These are phyloP conservation scores for Peucedramus taeniatus DNA, from an alignment of 2,113 vertebrate genomes.

Conservation along the genomic window DNA sequence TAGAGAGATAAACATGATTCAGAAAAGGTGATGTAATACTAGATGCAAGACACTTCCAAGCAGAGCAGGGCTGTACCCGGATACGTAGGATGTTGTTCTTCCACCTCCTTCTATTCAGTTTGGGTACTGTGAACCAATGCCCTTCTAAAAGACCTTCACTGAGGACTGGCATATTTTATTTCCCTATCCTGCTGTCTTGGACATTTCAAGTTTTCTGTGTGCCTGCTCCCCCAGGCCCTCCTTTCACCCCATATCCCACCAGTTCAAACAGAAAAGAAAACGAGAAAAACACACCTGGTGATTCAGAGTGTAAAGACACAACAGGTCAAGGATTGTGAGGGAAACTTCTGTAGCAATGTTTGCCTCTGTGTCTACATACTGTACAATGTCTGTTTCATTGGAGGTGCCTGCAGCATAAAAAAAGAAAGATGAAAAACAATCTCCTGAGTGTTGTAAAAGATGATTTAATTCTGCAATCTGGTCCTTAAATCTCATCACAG, in stretches of 20 bases:
- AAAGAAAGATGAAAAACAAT: neutral
- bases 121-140: neutral
- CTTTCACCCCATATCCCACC: neutral
- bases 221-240: neutral
- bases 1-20: neutral
- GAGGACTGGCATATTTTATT: neutral
- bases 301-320: slow-evolving; percentile 89
- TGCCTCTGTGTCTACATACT: slow-evolving; percentile 90
- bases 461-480: neutral
- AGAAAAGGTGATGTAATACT: neutral
- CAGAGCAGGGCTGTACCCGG: neutral
- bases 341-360: slow-evolving; percentile 92
- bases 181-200: neutral
- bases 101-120: neutral
- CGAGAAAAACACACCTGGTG: slow-evolving; percentile 81
- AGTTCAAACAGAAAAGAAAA: neutral
- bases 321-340: slow-evolving; percentile 88
- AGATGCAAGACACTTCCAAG: neutral
- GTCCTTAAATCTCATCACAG: neutral
- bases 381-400: slow-evolving; percentile 85
- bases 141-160: neutral
- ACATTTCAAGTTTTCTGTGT: neutral
- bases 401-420: slow-evolving; percentile 68
- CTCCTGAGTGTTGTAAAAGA: neutral
- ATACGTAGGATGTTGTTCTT: neutral